Evolutionary conservation across 2,888 invertebrate genomes (phyloP), one percentile per base, ranked within the genome.

Genomic region (Petrolisthes manimaculis): DNA sequence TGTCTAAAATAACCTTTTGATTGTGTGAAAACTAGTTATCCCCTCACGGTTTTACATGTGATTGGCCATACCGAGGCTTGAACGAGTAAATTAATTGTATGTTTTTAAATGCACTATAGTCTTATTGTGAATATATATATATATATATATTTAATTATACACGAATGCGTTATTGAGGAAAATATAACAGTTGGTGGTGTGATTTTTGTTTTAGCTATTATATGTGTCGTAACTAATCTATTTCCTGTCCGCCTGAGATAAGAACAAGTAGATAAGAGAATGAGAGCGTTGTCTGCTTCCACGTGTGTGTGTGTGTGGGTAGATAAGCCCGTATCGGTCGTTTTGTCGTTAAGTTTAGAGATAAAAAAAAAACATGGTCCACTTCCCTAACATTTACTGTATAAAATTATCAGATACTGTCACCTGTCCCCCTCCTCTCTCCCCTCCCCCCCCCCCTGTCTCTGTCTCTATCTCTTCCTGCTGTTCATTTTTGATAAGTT

Each of bases 251-350:
- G 71, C 6, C 71, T 6, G n/a, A 71, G 71, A 71, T 71, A 71
- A 71, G n/a, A n/a, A 14, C 71, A 12, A 37, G 6, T 21, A n/a
- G 71, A 71, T 71, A 71, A 71, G 71, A n/a, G 18, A 12, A 71
- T 12, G 71, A 71, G 71, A 71, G 18, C 71, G 71, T n/a, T 21
- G 71, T 21, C 71, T 71, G 71, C 71, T 71, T 71, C 71, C 71
- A 71, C 71, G n/a, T 71, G 71, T 71, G 71, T 14, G 6, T 71
- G 21, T 21, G n/a, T 71, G 71, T 71, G 71, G 71, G 6, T 71
- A 71, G 71, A 71, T 71, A 71, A 71, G 18, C 21, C 21, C 14
- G 1, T 21, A 21, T 71, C 71, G n/a, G 71, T n/a, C 6, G 71
- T 71, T 71, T 71, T 71, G 71, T 71, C 71, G n/a, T 71, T n/a